A percentile compares a stretch with the other conserved stretches of the same genome.
Conservation (phyloP, 2,797 vertebrate species). For the Hipposideros larvatus region DNA sequence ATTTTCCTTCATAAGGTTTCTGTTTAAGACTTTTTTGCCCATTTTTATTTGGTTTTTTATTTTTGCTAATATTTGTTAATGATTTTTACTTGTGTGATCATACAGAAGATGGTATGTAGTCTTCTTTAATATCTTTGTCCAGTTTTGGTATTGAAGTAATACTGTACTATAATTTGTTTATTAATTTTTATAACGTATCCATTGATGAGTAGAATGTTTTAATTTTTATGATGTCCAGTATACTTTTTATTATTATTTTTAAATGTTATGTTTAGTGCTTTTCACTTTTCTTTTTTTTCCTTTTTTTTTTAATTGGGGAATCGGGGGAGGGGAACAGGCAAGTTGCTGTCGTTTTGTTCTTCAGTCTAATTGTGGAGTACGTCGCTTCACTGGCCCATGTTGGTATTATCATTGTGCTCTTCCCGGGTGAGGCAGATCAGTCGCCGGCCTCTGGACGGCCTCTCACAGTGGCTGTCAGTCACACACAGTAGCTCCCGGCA, state of each 20-base stretch:
- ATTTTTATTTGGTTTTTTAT: background rate
- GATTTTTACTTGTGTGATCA: background rate
- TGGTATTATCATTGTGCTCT: too few species aligned
- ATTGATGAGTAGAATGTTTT: constrained; percentile 12
- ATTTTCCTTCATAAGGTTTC: background rate
- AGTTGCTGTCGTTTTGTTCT: too few species aligned
- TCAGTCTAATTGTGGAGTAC: too few species aligned
- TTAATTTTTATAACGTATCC: background rate
- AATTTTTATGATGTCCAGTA: background rate
- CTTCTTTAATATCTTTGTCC: background rate
- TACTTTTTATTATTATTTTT: background rate
- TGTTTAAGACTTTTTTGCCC: background rate
- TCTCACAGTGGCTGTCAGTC: too few species aligned
- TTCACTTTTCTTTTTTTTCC: too few species aligned
- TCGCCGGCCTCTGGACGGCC: too few species aligned
- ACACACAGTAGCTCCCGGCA: too few species aligned
- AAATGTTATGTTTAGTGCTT: background rate
- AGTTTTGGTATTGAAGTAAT: background rate
- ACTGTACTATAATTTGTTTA: background rate
- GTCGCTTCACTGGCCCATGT: too few species aligned
- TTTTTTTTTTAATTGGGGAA: too few species aligned
- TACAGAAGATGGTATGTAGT: background rate
- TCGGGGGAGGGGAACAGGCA: too few species aligned
- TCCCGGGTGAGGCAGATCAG: too few species aligned
- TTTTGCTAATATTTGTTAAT: constrained; percentile 26